A percentile compares a stretch with the other conserved stretches of the same genome.
phyloP scores from a whole-genome alignment of 92 coral and sea anemone genomes.

The Epizoanthus ramosus region DNA sequence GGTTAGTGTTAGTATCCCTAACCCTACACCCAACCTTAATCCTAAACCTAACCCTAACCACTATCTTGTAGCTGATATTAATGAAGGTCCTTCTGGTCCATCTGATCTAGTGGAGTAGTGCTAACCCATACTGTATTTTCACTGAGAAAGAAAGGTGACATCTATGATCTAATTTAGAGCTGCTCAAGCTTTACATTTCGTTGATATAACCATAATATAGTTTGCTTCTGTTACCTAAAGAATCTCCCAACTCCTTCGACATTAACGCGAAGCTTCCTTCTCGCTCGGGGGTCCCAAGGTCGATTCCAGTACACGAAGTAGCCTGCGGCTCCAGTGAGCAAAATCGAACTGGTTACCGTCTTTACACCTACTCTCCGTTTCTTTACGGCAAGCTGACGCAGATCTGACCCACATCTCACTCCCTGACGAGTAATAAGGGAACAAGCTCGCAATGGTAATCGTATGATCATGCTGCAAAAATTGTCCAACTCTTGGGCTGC shows the following conservation, averaged over 20 bases:
- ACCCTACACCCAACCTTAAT: no score
- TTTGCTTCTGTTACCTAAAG: conserved; percentile 65
- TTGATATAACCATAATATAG: no score
- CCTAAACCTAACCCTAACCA: no score
- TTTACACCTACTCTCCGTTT: conserved; percentile 4
- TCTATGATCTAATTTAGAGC: no score
- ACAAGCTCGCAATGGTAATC: not conserved
- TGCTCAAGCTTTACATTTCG: no score
- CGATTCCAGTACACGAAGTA: conserved; percentile 16
- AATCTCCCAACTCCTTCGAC: conserved; percentile 87
- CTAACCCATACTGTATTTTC: no score
- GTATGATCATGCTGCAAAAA: not conserved
- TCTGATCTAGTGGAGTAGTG: no score
- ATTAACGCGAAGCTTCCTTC: conserved; percentile 76
- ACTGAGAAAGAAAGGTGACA: not conserved
- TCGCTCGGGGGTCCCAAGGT: conserved; percentile 74
- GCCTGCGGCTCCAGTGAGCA: conserved; percentile 17
- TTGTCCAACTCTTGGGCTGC: not conserved
- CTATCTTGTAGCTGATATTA: no score
- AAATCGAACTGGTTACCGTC: conserved; percentile 10
- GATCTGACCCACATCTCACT: not conserved
- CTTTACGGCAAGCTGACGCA: not conserved
- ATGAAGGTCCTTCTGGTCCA: no score
- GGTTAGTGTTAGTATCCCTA: no score
- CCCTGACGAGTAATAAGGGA: not conserved